Evolutionary conservation across 2,113 vertebrate genomes (phyloP).

Genomic region (Gasterosteus aculeatus): DNA sequence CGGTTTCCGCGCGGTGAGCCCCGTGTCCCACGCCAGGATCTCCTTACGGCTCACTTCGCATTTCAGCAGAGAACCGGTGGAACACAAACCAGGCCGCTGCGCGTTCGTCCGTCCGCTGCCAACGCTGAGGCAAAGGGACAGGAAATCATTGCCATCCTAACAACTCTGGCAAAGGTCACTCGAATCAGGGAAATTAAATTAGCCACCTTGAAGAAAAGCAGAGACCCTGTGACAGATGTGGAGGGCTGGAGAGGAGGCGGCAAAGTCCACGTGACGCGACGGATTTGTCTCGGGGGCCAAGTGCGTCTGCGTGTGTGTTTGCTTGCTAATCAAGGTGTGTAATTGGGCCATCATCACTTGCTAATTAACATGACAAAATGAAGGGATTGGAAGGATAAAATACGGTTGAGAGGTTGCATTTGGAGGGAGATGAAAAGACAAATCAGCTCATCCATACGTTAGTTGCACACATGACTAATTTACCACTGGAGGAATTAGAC

Average conservation of each 20-base stretch:
- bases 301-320: conserved; percentile 1
- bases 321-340: conserved; percentile 41
- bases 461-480: not conserved
- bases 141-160: conserved; percentile 94
- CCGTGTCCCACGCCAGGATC: conserved; percentile 53
- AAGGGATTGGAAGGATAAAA: conserved; percentile 49
- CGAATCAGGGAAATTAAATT: conserved; percentile 90
- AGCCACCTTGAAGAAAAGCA: conserved; percentile 87
- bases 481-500: conserved; percentile 1
- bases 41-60: conserved; percentile 78
- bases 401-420: conserved; percentile 14
- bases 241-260: conserved; percentile 5
- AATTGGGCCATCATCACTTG: conserved; percentile 39
- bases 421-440: conserved; percentile 17
- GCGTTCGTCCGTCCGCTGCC: conserved; percentile 75
- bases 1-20: conserved; percentile 27
- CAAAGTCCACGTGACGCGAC: conserved; percentile 13
- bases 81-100: conserved; percentile 76
- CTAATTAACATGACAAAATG: conserved; percentile 50
- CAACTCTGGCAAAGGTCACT: conserved; percentile 90
- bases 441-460: conserved; percentile 10
- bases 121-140: conserved; percentile 88
- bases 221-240: conserved; percentile 46
- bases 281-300: conserved; percentile 15
- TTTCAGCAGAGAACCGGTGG: conserved; percentile 73